Base-by-base conservation (phyloP, 2,797 vertebrate species). In the Dicrostonyx torquatus region DNA sequence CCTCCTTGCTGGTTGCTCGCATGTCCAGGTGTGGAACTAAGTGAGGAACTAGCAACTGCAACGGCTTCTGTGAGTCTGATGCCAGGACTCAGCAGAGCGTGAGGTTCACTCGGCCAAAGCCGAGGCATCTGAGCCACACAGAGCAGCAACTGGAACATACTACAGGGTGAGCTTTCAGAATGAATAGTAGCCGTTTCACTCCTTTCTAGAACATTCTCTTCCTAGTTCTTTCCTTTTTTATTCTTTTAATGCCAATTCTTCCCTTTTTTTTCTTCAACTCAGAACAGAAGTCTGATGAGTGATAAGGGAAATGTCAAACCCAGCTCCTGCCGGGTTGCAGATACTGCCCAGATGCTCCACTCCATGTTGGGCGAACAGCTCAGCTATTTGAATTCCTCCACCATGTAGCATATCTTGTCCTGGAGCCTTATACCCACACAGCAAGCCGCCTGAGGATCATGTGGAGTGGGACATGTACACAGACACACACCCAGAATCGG, bases 351-450 rank as follows among this genome's bases (percentile, higher is more conserved):
- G 94, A 89, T 84, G 79, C 86, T 92, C 34, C 22, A 72, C 75
- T 77, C 31, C 62, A 66, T 50, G 83, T 92, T 2, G 22, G 73
- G 87, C 92, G 89, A 92, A 78, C 72, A 82, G 92, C 90, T 95
- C 6, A 0, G 90, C 95, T 94, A 24, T 93, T 97, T 97, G 92
- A 92, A 93, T 87, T 92, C 94, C 91, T 80, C 88, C 48, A 77
- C 6, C 88, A 91, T 45, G 43, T 82, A 62, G 79, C 64, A 66
- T 58, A 26, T 89, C 90, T 91, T 94, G 94, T 96, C 86, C 90
- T 93, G 40, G 73, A 93, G 95, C 95, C 95, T 95, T 95, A 77
- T 77, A 72, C 79, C 86, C 58, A 34, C 70, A 80, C 89, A 40
- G 29, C 6, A n/a, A 62, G 58, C 70, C 29, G 17, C 55, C 85